A percentile compares a stretch with the other conserved stretches of the same genome.
Evolutionary conservation across 2,797 vertebrate species (phyloP).

Genomic region (Brachyrhaphis roseni): DNA sequence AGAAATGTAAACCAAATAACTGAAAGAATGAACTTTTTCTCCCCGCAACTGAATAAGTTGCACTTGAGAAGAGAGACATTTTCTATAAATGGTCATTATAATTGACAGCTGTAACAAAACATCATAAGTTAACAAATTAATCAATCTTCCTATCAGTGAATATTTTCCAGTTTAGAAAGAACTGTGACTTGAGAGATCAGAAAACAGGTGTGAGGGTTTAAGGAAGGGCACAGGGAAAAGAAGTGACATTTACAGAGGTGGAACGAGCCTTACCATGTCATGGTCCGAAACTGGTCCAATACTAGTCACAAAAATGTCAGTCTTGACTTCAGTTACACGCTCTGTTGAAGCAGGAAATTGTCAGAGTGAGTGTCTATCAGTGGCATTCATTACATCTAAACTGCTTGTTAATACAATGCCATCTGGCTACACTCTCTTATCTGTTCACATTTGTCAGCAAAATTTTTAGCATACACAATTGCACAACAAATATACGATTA

Average conservation of each 20-base stretch:
- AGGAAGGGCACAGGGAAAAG: slow-evolving; percentile 18
- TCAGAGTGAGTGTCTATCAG: slow-evolving; percentile 87
- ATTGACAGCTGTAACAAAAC: slow-evolving; percentile 61
- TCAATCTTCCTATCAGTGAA: slow-evolving; percentile 55
- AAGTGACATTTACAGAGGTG: slow-evolving; percentile 71
- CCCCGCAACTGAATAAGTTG: background rate
- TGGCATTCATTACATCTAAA: slow-evolving; percentile 81
- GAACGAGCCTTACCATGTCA: slow-evolving; percentile 91
- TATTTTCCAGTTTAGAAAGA: slow-evolving; percentile 39
- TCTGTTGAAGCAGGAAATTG: slow-evolving; percentile 97
- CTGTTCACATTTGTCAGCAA: slow-evolving; percentile 62
- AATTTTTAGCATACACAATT: slow-evolving; percentile 17
- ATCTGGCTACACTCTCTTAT: slow-evolving; percentile 75
- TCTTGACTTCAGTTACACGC: slow-evolving; percentile 99
- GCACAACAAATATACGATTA: slow-evolving; percentile 20
- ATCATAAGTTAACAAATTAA: slow-evolving; percentile 45
- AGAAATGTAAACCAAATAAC: background rate
- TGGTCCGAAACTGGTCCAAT: slow-evolving; percentile 99
- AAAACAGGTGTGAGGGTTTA: slow-evolving; percentile 16
- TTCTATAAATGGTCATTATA: slow-evolving; percentile 34
- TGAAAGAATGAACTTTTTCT: background rate
- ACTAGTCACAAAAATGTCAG: slow-evolving; percentile 99
- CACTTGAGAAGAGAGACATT: slow-evolving; percentile 7
- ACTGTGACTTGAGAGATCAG: slow-evolving; percentile 21
- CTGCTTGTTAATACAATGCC: slow-evolving; percentile 80